Base-by-base conservation (phyloP, 2,888 invertebrate genomes). In the Drosophila mettleri region DNA sequence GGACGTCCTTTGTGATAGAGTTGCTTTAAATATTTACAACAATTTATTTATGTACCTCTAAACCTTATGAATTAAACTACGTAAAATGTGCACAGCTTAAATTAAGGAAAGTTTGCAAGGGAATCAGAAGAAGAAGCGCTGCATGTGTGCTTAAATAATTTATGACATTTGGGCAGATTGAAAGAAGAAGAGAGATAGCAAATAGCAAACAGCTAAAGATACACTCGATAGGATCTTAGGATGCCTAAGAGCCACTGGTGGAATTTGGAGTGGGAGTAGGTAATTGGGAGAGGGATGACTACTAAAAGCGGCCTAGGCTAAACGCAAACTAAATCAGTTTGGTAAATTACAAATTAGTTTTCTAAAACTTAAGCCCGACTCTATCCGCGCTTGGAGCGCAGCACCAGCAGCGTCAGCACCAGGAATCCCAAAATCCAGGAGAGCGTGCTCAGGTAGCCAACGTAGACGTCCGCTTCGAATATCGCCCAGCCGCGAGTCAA, bases 401-500 rank as follows among this genome's bases (percentile, higher is more conserved):
- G 93, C 78, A 97, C 97, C 64, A 96, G 93, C 91, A 97, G 92
- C 86, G 97, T 97, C 86, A 97, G 95, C 74, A 95, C 94, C 89
- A 97, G 93, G 92, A 97, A 97, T 27, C 96, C 93, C 3, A 95
- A 94, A 87, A 97, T 97, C 98, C 98, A 98, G 41, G 94, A 93
- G 49, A 97, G 93, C 2, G 97, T 97, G 36, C 97, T 94, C 1
- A 98, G 93, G 92, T 96, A 98, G 18, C 98, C 98, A 91, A 95
- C 94, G 93, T 97, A 98, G 0, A 98, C 98, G 55, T 96, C 96
- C 0, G 95, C 94, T 89, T 97, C 96, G 0, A 94, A 90, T 58
- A 98, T 94, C 46, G 94, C 94, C 98, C 98, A 98, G 48, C 98
- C 98, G 78, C 97, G 93, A 0, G 97, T 97, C 49, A 98, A 93